A percentile compares a stretch with the other conserved stretches of the same genome.
phyloP scores from a whole-genome alignment of 2,113 vertebrate genomes.

The Arvicanthis niloticus region DNA sequence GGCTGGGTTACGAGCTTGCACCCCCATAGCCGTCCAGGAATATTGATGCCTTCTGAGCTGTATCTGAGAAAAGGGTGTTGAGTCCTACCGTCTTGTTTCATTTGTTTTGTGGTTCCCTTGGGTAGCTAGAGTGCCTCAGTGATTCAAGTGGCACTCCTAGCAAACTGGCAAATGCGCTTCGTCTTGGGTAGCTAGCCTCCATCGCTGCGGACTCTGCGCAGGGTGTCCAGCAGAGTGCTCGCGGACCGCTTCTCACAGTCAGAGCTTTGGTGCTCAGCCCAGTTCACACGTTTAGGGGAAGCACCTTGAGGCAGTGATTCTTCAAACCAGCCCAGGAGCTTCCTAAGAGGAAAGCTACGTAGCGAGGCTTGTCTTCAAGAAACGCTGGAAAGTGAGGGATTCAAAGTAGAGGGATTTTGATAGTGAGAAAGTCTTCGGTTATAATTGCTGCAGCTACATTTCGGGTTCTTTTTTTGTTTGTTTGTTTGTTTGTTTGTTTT shows the following conservation, averaged over 20 bases:
- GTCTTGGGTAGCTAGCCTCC: background rate
- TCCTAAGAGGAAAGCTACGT: background rate
- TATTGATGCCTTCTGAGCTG: accelerated
- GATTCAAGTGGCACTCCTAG: background rate
- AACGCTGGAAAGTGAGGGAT: background rate
- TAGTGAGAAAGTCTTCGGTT: background rate
- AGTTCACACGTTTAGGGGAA: background rate
- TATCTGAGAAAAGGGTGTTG: too few relatives aligned
- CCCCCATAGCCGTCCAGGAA: accelerated
- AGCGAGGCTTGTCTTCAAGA: background rate
- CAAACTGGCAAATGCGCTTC: too few relatives aligned
- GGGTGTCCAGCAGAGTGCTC: accelerated
- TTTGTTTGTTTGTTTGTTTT: too few relatives aligned
- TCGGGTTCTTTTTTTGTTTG: background rate
- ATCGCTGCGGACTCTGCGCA: background rate
- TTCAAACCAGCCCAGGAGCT: background rate
- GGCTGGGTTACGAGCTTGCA: accelerated
- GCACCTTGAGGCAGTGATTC: background rate
- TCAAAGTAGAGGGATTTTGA: background rate
- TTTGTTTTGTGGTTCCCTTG: background rate
- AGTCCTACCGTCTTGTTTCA: accelerated
- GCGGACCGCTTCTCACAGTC: background rate
- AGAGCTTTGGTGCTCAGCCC: accelerated
- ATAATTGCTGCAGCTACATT: background rate
- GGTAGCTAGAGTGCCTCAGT: background rate